A percentile compares a stretch with the other conserved stretches of the same genome.
phyloP scores from a whole-genome alignment of 1,140 invertebrate genomes.

The Drosophila ogumai region DNA sequence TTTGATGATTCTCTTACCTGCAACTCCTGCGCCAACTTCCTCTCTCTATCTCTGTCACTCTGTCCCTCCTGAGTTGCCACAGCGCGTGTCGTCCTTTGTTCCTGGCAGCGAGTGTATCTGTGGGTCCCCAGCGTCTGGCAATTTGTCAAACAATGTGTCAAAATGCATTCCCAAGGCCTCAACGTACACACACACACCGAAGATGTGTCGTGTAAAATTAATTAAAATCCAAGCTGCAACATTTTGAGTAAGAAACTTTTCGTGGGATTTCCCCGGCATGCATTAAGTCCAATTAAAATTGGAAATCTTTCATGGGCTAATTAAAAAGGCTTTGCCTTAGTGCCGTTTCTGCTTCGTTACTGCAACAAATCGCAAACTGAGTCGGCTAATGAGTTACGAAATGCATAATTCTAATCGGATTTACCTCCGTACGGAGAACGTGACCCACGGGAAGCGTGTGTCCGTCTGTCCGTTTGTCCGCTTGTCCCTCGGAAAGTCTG shows the following conservation, averaged over 20 bases:
- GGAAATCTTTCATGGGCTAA: conserved; percentile 61
- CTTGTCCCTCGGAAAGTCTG: conserved; percentile 10
- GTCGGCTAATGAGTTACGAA: conserved; percentile 56
- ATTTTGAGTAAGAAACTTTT: conserved; percentile 46
- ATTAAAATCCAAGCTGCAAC: conserved; percentile 64
- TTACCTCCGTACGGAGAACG: conserved; percentile 13
- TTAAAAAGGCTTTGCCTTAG: conserved; percentile 55
- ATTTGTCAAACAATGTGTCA: conserved; percentile 84
- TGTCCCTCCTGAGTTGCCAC: background rate
- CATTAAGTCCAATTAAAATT: conserved; percentile 74
- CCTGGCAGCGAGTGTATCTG: conserved; percentile 34
- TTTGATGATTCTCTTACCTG: conserved; percentile 77
- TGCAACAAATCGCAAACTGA: conserved; percentile 40
- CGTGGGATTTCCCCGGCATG: conserved; percentile 50
- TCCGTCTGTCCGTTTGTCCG: conserved; percentile 7
- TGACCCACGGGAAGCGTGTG: conserved; percentile 30
- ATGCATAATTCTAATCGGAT: conserved; percentile 61
- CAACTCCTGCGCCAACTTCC: conserved; percentile 5
- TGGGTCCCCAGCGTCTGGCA: conserved; percentile 57
- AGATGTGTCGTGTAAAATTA: conserved; percentile 64
- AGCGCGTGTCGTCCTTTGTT: conserved; percentile 32
- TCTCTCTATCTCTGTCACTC: background rate
- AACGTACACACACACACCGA: conserved; percentile 1
- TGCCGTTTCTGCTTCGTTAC: conserved; percentile 31
- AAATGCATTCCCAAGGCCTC: conserved; percentile 55